Base-by-base conservation (phyloP, 2,888 invertebrate genomes). In the Scrobipalpa costella region DNA sequence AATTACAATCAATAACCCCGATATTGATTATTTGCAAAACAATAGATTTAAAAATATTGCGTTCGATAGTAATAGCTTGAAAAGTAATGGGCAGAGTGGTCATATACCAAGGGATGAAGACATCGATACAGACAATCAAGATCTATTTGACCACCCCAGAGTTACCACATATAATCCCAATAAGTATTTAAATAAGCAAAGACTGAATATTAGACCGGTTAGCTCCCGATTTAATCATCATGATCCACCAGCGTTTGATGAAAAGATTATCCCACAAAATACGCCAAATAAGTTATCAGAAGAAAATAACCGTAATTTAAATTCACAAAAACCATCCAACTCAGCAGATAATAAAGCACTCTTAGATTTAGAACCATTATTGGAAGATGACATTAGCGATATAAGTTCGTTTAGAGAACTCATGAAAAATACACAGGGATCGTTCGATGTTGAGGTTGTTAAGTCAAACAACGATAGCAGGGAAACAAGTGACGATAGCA, bases 1-100 rank as follows among this genome's bases (percentile, higher is more conserved):
- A 85, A 93, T 93, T 57, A 93, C 93, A 17, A 84, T 94, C 64
- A 93, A 93, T 73, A 93, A 93, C 78, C 93, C 93, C 15, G 93
- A 92, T 73, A 88, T 92, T 65, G 88, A 91, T 68, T 88, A 87
- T 69, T 78, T 88, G 67, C 86, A 90, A 77, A 88, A 88, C 65
- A 88, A 72, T 68, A 81, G 90, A 70, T 91, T 88, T 72, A 90
- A 90, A 73, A 90, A 85, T 70, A 81, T 88, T 69, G 90, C 88
- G 50, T 91, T 91, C 70, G 90, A 92, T 74, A 83, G 85, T n/a
- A 92, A 92, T 65, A 91, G 92, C 66, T 77, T 92, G 58, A 91
- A 91, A 74, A 88, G 80, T 69, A 86, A 89, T 65, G 85, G 87
- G 6, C 86, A 89, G 72, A 87, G 79, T 68, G 89, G 88, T 61